phyloP scores from a whole-genome alignment of 2,113 vertebrate species.

The Colaptes auratus region DNA sequence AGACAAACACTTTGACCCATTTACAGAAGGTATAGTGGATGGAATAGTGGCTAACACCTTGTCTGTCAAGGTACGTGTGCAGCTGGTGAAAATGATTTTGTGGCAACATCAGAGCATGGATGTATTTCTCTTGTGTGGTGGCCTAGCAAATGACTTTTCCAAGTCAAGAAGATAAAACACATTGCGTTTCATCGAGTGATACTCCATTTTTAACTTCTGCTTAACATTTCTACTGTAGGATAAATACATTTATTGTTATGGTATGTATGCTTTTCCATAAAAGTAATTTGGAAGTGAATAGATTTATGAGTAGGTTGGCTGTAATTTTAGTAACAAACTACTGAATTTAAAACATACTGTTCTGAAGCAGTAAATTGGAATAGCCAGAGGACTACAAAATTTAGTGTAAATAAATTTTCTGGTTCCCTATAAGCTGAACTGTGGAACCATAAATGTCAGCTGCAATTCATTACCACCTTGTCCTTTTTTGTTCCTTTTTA shows the following conservation, averaged over 20 bases:
- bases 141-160: neutral
- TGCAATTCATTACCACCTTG: neutral
- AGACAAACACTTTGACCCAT: constrained; percentile 97
- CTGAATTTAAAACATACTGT: neutral
- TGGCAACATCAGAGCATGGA: neutral
- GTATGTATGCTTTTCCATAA: neutral
- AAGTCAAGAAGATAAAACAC: neutral
- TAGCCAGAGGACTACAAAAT: neutral
- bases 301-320: neutral
- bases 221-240: neutral
- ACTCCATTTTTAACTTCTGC: neutral
- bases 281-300: neutral
- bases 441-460: neutral
- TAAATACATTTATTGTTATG: neutral
- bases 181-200: neutral
- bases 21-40: constrained; percentile 94
- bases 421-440: neutral
- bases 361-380: neutral
- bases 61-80: constrained; percentile 89
- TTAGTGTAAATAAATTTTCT: neutral
- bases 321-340: neutral
- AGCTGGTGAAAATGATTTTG: neutral
- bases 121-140: neutral
- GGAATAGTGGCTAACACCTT: constrained; percentile 97
- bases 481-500: neutral